Conservation (phyloP, 2,888 invertebrate genomes). For the Anodontia alba region DNA sequence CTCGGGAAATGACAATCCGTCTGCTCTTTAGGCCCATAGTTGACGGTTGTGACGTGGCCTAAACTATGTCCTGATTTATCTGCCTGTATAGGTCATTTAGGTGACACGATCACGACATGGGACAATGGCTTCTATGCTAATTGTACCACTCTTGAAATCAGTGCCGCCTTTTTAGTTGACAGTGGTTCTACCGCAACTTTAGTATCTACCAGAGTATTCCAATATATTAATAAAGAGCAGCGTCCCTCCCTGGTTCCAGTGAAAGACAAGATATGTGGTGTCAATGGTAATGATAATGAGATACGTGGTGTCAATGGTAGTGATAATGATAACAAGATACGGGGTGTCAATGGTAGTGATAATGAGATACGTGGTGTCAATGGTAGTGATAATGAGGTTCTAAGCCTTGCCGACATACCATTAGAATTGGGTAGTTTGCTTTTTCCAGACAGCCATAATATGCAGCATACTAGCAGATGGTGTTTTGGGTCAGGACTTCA, state of each 20-base stretch:
- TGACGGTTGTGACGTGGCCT: background rate
- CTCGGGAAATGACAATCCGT: too few relatives aligned
- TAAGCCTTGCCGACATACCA: background rate
- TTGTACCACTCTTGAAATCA: too few relatives aligned
- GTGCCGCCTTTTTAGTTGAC: too few relatives aligned
- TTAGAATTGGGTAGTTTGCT: background rate
- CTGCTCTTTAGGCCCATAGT: conserved; percentile 8
- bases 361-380: conserved; percentile 1
- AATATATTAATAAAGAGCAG: background rate
- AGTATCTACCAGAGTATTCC: conserved; percentile 31
- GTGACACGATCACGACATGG: conserved; percentile 6
- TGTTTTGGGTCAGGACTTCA: conserved; percentile 9
- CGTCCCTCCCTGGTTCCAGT: too few relatives aligned
- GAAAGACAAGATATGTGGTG: background rate
- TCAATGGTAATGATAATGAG: too few relatives aligned
- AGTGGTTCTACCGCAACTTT: too few relatives aligned
- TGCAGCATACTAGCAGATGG: conserved; percentile 6
- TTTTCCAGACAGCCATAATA: too few relatives aligned
- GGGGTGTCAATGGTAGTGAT: too few relatives aligned
- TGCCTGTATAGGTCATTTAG: conserved; percentile 3
- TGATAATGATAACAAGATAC: background rate
- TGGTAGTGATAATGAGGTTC: background rate
- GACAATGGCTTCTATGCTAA: too few relatives aligned
- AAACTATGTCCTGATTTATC: background rate
- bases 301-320: conserved; percentile 7